Conservation (phyloP, 2,888 invertebrate genomes). For the Pollenia labialis region DNA sequence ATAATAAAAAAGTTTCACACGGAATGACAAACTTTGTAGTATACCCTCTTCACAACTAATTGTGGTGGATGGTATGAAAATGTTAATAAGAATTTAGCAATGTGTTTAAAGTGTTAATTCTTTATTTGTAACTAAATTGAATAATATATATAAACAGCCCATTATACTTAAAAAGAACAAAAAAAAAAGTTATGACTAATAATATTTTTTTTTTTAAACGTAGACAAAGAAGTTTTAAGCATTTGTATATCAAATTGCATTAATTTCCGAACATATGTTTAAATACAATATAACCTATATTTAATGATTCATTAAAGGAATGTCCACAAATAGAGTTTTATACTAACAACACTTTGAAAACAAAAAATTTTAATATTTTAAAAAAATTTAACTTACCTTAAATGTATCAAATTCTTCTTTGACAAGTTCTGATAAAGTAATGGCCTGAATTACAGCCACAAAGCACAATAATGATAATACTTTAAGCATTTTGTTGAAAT, state of each 20-base stretch:
- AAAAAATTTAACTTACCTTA: constrained; percentile 85
- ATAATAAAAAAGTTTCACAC: no score
- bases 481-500: constrained; percentile 77
- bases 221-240: constrained; percentile 9
- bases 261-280: constrained; percentile 40
- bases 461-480: constrained; percentile 77
- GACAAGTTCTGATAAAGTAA: constrained; percentile 90
- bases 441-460: constrained; percentile 86
- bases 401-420: constrained; percentile 91
- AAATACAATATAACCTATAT: not conserved
- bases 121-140: no score
- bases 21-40: no score
- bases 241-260: not conserved
- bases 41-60: no score
- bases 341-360: not conserved
- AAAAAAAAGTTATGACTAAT: constrained; percentile 29
- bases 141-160: not conserved
- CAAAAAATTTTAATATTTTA: not conserved
- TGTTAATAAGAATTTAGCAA: no score
- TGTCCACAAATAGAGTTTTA: not conserved
- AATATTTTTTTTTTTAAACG: not conserved
- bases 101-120: no score
- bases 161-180: not conserved
- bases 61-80: no score
- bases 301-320: constrained; percentile 3